phyloP scores from a whole-genome alignment of 2,797 vertebrate genomes.

The Anguilla obscura region DNA sequence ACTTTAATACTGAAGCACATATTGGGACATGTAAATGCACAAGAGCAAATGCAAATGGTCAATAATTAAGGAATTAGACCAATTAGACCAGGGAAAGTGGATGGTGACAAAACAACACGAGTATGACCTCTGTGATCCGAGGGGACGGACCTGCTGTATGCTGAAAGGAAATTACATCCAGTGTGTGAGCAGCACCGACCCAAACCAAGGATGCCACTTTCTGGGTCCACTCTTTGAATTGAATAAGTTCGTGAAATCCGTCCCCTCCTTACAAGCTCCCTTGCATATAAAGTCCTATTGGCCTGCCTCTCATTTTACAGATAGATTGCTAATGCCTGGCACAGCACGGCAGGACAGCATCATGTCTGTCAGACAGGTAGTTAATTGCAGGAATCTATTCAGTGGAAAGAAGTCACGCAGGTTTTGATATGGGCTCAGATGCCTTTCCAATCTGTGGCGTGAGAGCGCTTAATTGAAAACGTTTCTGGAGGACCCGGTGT shows the following conservation, averaged over 20 bases:
- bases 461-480: conserved; percentile 47
- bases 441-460: conserved; percentile 28
- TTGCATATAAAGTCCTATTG: neutral
- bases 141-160: neutral
- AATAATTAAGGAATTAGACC: neutral
- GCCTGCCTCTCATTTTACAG: neutral
- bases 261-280: conserved; percentile 2
- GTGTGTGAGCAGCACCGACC: neutral
- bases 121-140: neutral
- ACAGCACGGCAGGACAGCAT: conserved; percentile 12
- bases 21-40: neutral
- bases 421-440: conserved; percentile 30
- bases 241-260: conserved; percentile 21
- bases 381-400: conserved; percentile 8
- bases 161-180: neutral
- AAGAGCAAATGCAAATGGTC: neutral
- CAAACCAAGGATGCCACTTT: neutral
- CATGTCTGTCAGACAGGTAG: conserved; percentile 2
- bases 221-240: neutral
- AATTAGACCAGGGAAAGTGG: neutral
- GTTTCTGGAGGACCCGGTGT: conserved; percentile 40
- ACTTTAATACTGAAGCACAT: neutral
- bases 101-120: neutral
- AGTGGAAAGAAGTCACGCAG: conserved; percentile 21
- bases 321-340: neutral